phyloP scores from a whole-genome alignment of 2,797 vertebrate genomes.

The Anableps anableps region DNA sequence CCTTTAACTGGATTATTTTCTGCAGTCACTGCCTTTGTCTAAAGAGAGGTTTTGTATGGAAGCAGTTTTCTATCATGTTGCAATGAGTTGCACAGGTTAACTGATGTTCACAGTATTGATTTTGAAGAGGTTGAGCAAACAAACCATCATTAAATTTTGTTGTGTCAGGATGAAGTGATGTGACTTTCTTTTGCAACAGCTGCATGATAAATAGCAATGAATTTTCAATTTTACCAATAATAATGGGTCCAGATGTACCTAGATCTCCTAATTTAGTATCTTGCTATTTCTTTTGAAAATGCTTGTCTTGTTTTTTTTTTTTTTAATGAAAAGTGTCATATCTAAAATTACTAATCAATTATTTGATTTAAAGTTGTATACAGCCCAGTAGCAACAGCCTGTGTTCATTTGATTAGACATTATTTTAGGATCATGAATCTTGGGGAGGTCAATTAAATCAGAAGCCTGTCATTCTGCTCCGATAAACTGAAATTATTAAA shows the following conservation, averaged over 20 bases:
- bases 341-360: too few species aligned
- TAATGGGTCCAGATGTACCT: too few species aligned
- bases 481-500: not conserved
- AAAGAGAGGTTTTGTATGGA: conserved; percentile 18
- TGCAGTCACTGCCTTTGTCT: conserved; percentile 35
- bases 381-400: too few species aligned
- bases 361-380: too few species aligned
- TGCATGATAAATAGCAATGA: not conserved
- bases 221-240: not conserved
- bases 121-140: conserved; percentile 14
- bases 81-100: conserved; percentile 9
- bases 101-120: conserved; percentile 3
- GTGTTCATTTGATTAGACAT: not conserved
- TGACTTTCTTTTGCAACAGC: not conserved
- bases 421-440: not conserved
- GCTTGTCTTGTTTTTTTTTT: too few species aligned
- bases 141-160: conserved; percentile 14
- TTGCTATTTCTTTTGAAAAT: too few species aligned
- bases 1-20: conserved; percentile 3
- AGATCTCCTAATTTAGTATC: too few species aligned
- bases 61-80: not conserved
- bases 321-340: too few species aligned
- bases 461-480: too few species aligned
- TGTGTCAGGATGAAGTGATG: conserved; percentile 13
- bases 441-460: not conserved